Evolutionary conservation across 1,140 invertebrate genomes (phyloP).

Genomic region (Camponotus pennsylvanicus): DNA sequence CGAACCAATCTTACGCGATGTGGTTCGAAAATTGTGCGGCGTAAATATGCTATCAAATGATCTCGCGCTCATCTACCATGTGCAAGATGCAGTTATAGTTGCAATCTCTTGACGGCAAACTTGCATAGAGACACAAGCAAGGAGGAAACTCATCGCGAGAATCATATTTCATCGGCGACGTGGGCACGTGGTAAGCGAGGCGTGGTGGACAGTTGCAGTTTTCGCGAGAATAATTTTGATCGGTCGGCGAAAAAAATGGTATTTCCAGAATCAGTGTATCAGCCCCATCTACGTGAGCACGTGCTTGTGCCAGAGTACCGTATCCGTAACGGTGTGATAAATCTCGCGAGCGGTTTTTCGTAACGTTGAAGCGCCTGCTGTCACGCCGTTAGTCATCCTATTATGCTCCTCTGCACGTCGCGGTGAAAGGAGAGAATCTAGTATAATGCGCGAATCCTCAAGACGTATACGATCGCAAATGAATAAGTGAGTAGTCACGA

Average conservation of each 20-base stretch:
- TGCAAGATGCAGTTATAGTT: constrained; percentile 18
- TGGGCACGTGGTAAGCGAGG: constrained; percentile 55
- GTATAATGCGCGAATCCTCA: constrained; percentile 44
- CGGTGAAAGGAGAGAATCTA: constrained; percentile 70
- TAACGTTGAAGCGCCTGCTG: constrained; percentile 64
- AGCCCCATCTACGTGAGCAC: constrained; percentile 32
- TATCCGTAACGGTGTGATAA: constrained; percentile 46
- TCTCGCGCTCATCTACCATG: constrained; percentile 28
- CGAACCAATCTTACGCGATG: not conserved
- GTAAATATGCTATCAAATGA: not conserved
- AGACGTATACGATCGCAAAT: constrained; percentile 27
- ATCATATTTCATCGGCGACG: constrained; percentile 63
- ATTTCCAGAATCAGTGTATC: constrained; percentile 43
- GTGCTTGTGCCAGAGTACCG: constrained; percentile 25
- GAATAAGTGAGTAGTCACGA: not conserved
- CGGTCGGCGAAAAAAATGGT: not conserved
- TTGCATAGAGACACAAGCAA: not conserved
- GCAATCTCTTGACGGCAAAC: not conserved
- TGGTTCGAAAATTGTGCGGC: not conserved
- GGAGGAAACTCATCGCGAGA: constrained; percentile 10
- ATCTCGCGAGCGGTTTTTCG: constrained; percentile 69
- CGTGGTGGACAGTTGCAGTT: constrained; percentile 58
- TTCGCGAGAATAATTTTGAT: constrained; percentile 63
- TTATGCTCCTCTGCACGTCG: constrained; percentile 62
- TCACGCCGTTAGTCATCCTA: constrained; percentile 72